Evolutionary conservation across 2,888 invertebrate genomes (phyloP).

Genomic region (Drosophila borborema): DNA sequence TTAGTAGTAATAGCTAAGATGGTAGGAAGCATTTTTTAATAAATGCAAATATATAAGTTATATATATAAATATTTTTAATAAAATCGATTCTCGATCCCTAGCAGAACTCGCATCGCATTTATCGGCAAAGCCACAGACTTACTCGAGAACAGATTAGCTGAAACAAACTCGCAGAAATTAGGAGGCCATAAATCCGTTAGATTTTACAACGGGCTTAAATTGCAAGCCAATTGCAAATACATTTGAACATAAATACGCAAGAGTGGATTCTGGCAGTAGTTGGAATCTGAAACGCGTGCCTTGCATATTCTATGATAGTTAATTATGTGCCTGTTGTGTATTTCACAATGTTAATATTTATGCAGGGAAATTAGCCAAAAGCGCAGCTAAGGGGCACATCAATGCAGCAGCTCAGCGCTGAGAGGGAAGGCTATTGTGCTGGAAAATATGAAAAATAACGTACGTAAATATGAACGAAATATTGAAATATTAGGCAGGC

Average conservation of each 20-base stretch:
- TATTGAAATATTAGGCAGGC: slow-evolving; percentile 76
- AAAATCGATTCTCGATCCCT: too few species aligned
- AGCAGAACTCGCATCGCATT: too few species aligned
- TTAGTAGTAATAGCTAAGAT: too few species aligned
- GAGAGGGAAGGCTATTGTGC: slow-evolving; percentile 1
- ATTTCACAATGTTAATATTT: slow-evolving; percentile 63
- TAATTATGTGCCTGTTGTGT: slow-evolving; percentile 63
- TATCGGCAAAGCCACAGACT: too few species aligned
- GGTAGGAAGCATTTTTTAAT: too few species aligned
- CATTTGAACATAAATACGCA: slow-evolving; percentile 9
- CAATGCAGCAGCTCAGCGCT: slow-evolving; percentile 25
- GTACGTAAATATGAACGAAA: slow-evolving; percentile 79
- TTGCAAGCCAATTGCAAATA: slow-evolving; percentile 54
- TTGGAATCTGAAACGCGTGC: slow-evolving; percentile 62
- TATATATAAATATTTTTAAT: too few species aligned
- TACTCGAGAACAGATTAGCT: too few species aligned
- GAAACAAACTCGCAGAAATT: too few species aligned
- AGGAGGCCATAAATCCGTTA: not conserved
- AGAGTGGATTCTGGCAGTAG: slow-evolving; percentile 5
- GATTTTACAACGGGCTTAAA: slow-evolving; percentile 18
- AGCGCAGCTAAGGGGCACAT: slow-evolving; percentile 32
- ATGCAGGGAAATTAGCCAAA: slow-evolving; percentile 70
- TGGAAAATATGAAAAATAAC: slow-evolving; percentile 75
- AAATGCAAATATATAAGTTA: too few species aligned
- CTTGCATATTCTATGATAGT: slow-evolving; percentile 77